Evolutionary conservation across 2,888 invertebrate genomes (phyloP).

Genomic region (Unio delphinus): DNA sequence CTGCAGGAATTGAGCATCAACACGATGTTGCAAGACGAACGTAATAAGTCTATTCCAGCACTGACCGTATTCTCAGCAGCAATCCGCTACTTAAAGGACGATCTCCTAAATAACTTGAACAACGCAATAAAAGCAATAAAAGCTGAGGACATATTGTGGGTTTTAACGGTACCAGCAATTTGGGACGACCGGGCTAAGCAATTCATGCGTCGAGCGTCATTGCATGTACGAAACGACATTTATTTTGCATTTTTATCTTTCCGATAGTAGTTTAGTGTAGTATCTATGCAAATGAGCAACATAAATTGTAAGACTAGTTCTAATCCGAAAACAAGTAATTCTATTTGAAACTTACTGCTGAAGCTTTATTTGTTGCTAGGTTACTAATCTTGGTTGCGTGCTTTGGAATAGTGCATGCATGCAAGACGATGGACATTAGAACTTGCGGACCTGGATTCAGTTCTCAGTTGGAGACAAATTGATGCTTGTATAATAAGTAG

Average conservation of each 20-base stretch:
- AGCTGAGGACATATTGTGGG: conserved; percentile 8
- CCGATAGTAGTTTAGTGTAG: background rate
- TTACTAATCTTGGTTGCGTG: no score
- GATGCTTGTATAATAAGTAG: no score
- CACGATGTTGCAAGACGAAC: no score
- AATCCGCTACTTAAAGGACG: conserved; percentile 13
- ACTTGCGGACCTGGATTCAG: no score
- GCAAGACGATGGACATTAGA: no score
- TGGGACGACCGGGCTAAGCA: conserved; percentile 18
- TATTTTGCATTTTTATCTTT: background rate
- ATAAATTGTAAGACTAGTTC: no score
- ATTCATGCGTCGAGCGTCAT: conserved; percentile 16
- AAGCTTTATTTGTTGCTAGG: no score
- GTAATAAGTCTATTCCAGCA: conserved; percentile 6
- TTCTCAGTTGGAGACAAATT: no score
- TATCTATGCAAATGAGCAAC: background rate
- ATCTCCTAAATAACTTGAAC: conserved; percentile 9
- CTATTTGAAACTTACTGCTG: no score
- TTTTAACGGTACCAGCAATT: conserved; percentile 15
- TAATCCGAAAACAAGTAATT: no score
- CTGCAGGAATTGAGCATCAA: no score
- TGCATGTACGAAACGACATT: conserved; percentile 1
- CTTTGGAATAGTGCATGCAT: no score
- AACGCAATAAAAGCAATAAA: conserved; percentile 1
- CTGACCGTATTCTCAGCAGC: conserved; percentile 14